Conservation (phyloP, 2,113 vertebrate species). For the Engraulis encrasicolus region DNA sequence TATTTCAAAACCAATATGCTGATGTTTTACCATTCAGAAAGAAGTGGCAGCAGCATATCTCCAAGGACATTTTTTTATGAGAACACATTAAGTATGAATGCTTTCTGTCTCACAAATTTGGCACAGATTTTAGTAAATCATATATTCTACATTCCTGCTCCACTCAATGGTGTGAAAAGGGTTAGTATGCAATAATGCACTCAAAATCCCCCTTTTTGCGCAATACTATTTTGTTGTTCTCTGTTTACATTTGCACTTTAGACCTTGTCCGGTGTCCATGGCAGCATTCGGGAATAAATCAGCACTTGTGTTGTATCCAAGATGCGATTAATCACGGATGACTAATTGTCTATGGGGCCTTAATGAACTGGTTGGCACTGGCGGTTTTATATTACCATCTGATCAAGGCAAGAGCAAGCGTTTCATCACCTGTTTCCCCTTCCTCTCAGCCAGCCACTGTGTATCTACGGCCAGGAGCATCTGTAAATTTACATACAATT, state of each 20-base stretch:
- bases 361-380: conserved; percentile 17
- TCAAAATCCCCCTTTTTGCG: no score
- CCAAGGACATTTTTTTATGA: background rate
- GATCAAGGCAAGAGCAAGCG: background rate
- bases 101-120: no score
- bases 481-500: background rate
- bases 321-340: background rate
- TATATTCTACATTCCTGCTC: no score
- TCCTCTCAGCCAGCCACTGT: background rate
- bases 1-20: background rate
- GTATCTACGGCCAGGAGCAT: background rate
- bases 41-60: background rate
- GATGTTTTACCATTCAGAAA: background rate
- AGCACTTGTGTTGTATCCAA: background rate
- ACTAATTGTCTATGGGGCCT: conserved; percentile 7
- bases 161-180: no score
- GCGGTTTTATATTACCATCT: background rate
- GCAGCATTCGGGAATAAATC: conserved; percentile 5
- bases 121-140: no score
- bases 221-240: no score
- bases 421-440: conserved; percentile 15
- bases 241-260: background rate
- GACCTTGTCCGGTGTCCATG: background rate
- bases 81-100: no score
- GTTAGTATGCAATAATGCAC: no score